Evolutionary conservation across 2,888 invertebrate species (phyloP).

Genomic region (Lasioglossum figueresi): DNA sequence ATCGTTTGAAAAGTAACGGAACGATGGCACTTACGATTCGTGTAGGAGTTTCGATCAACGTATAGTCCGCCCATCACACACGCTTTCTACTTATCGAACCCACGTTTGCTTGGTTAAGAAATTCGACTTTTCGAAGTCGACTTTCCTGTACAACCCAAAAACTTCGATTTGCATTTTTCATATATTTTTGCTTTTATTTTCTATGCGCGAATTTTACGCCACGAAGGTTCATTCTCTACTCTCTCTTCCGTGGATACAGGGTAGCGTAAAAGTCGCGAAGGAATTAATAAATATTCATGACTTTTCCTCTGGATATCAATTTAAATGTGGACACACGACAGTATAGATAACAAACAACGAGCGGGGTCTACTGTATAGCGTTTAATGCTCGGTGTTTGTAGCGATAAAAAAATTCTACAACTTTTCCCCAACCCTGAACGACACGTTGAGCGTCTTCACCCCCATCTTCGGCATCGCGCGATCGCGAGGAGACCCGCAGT

Average conservation of each 20-base stretch:
- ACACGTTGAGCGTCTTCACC: neutral
- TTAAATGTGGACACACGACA: too few species aligned
- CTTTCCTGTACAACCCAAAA: neutral
- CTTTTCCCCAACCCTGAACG: neutral
- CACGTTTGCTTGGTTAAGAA: neutral
- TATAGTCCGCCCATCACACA: neutral
- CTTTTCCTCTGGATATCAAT: neutral
- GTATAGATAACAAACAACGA: too few species aligned
- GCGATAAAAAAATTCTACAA: neutral
- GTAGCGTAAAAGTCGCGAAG: neutral
- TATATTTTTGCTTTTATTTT: neutral
- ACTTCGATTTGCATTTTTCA: neutral
- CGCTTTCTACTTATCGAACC: neutral
- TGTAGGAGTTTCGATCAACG: constrained; percentile 5
- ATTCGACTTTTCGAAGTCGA: neutral
- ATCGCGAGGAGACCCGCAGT: neutral
- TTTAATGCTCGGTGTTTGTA: neutral
- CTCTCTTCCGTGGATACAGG: neutral
- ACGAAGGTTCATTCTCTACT: neutral
- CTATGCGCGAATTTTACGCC: neutral
- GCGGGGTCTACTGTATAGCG: neutral
- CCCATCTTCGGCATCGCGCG: neutral
- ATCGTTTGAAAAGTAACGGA: neutral
- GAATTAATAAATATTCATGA: neutral
- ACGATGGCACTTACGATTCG: neutral